Evolutionary conservation across 2,797 vertebrate genomes (phyloP).

Genomic region (Cryptoblepharus egeriae): DNA sequence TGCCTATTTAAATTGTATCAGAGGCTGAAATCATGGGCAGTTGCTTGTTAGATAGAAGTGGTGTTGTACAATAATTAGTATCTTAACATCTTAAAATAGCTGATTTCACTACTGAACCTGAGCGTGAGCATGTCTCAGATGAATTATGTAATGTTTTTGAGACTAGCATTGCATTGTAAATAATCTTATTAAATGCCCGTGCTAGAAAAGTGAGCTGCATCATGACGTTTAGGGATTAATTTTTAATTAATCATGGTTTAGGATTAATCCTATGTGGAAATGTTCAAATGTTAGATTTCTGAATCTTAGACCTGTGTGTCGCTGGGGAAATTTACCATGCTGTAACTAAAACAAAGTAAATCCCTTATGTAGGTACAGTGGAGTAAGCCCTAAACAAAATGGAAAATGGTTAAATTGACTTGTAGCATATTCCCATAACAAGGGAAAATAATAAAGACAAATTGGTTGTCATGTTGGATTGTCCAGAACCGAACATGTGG

Average conservation of each 20-base stretch:
- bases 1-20: background rate
- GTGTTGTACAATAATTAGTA: background rate
- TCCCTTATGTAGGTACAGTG: background rate
- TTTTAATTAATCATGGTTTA: background rate
- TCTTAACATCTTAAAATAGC: background rate
- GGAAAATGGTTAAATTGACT: background rate
- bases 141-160: background rate
- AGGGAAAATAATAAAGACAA: background rate
- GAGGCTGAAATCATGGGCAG: background rate
- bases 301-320: background rate
- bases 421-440: background rate
- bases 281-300: background rate
- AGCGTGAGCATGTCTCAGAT: background rate
- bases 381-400: background rate
- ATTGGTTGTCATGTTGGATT: background rate
- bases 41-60: background rate
- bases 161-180: background rate
- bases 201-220: background rate
- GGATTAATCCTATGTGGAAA: background rate
- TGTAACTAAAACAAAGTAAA: slow-evolving; percentile 25
- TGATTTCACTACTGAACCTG: background rate
- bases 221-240: background rate
- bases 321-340: background rate
- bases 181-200: background rate
- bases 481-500: background rate